Percentiles rank a stretch among this genome's conserved stretches.
Conservation (phyloP, 2,797 vertebrate species). For the Morus bassanus region DNA sequence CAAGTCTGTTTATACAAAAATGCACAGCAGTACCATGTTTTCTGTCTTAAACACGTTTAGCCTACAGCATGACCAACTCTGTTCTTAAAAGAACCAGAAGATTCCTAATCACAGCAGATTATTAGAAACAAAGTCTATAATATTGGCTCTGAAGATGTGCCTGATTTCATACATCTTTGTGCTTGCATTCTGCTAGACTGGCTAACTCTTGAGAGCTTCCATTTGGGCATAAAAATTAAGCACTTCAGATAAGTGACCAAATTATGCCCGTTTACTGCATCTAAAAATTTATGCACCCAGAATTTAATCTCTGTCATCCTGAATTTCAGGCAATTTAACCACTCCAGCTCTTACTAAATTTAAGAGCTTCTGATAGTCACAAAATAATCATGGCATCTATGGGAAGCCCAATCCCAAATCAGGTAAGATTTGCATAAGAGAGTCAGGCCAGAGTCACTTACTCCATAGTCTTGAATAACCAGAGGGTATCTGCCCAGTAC, state of each 20-base stretch:
- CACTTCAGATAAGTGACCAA: neutral
- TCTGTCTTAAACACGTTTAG: neutral
- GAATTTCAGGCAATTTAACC: neutral
- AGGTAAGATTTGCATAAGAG: neutral
- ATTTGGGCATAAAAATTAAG: neutral
- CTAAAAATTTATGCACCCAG: neutral
- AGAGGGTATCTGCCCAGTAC: neutral
- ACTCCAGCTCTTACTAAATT: neutral
- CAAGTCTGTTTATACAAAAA: neutral
- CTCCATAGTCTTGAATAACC: neutral
- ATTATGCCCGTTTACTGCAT: neutral
- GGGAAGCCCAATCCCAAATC: neutral
- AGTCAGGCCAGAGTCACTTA: neutral
- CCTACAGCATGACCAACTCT: neutral
- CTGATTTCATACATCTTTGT: neutral
- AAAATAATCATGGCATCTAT: neutral
- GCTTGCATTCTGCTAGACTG: neutral
- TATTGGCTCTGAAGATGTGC: neutral
- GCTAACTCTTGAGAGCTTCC: neutral
- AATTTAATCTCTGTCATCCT: neutral
- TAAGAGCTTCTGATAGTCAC: neutral
- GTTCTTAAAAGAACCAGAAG: neutral
- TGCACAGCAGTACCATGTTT: neutral
- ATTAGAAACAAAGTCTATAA: neutral
- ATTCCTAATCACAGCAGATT: neutral